Base-by-base conservation (phyloP, 2,888 invertebrate species). In the Nemotelus nigrinus region DNA sequence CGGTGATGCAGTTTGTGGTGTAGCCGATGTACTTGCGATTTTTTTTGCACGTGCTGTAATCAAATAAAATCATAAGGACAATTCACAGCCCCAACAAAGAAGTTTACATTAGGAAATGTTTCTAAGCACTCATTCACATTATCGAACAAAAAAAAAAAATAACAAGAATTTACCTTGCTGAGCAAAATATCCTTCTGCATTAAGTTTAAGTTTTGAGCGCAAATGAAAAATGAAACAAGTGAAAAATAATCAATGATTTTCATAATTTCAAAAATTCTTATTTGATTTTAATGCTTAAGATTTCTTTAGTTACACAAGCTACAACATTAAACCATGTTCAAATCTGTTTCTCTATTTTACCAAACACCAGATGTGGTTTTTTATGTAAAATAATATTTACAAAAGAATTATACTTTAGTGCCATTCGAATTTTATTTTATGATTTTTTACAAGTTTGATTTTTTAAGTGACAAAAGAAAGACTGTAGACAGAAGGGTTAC, bases 1-100 rank as follows among this genome's bases (percentile, higher is more conserved):
- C 83, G 87, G 92, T 79, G 93, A 89, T 85, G 82, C 80, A 81
- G 83, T 78, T 76, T 80, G 80, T 63, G 53, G 83, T 81, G 80
- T 82, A 71, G 10, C 83, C 81, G 80, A 79, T 58, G 82, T 77
- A 78, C 89, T 90, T 5, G 57, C 10, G 0, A 91, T 88, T 81
- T 92, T 89, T 81, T 91, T 91, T 0, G 92, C 90, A 45, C 93
- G 91, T 67, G 93, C 93, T 93, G 84, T 65, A 72, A 79, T 77
- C 47, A 68, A 39, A 5, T 3, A 77, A 58, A 63, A 48, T 48
- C 39, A 7, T 63, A 43, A 63, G 43, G 10, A 50, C 25, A 25
- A 25, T 25, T 25, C 25, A 10, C 53, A 10, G 55, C 44, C 3
- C 3, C 6, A 41, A 47, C 48, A 78, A 39, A 60, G 55, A 47